These are phyloP conservation scores for Rhea pennata DNA, from an alignment of 2,113 vertebrate genomes.

Conservation along the genomic window DNA sequence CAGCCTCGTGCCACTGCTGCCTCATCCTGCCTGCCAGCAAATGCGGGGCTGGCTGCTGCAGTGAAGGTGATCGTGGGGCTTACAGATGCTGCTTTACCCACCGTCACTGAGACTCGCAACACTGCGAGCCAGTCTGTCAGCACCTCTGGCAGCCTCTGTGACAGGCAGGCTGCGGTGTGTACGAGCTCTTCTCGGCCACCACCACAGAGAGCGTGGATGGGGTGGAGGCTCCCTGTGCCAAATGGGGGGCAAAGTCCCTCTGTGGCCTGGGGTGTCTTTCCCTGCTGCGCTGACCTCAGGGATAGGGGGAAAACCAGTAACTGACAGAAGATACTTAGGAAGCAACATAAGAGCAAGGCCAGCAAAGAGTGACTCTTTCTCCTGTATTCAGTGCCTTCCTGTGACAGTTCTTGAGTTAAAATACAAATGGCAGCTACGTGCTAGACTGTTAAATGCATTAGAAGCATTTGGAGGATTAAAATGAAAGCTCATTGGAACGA, in stretches of 20 bases:
- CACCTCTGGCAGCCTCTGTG: not conserved
- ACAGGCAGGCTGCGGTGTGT: not conserved
- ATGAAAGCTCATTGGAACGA: not conserved
- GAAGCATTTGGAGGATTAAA: not conserved
- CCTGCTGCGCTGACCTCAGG: not conserved
- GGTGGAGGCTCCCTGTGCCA: not conserved
- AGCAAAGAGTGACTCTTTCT: not conserved
- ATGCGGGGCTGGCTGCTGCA: no score
- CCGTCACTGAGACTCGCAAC: not conserved
- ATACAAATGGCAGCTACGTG: not conserved
- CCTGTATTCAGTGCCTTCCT: not conserved
- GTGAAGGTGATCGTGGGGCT: no score
- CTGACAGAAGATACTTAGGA: not conserved
- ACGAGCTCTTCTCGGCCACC: not conserved
- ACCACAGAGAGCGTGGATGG: not conserved
- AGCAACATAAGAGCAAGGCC: not conserved
- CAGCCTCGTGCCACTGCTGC: not conserved
- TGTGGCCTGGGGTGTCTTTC: rapidly evolving
- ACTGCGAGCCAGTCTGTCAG: rapidly evolving
- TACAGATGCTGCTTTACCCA: no score
- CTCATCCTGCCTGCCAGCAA: no score
- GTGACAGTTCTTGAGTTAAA: not conserved
- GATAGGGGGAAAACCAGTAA: not conserved
- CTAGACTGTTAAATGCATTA: not conserved
- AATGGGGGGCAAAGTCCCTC: no score